Evolutionary conservation across 2,797 vertebrate species (phyloP), one percentile per base, ranked within the genome.

Genomic region (Gambelia wislizenii): DNA sequence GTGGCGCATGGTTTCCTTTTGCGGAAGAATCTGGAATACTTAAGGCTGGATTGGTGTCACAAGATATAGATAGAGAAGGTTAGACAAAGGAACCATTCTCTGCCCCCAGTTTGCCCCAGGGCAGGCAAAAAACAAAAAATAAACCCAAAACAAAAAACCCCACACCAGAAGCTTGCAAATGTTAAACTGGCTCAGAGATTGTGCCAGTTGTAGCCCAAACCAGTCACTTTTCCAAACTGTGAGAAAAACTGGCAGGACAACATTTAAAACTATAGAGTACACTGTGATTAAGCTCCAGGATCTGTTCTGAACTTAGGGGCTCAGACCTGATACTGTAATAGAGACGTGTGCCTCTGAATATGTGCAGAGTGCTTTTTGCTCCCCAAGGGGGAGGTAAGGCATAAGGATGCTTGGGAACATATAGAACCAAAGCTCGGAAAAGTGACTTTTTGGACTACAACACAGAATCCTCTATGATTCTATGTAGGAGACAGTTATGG

Each of bases 51-150:
- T 83, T 76, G 80, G 70, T 83, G 80, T 88, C 87, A 83, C 87
- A 82, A 75, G 87, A 88, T 76, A 49, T 69, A 74, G 87, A 64
- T 64, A 27, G 30, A 1, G 52, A 27, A 52, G 87, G 70, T 83
- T 54, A 49, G 87, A 83, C 87, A 88, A 88, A 83, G 87, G 42
- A 64, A 64, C 54, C 25, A 61, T 88, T 88, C 79, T 75, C 20
- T 74, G 54, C 42, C 47, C 79, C 10, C 7, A 1, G 30, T 67
- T 76, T 83, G 80, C 54, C 80, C 56, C 70, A 20, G 44, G 49
- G 47, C 33, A 8, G 78, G 72, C 64, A 67, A 67, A 67, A 67
- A 67, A 25, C 27, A 30, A 64, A 64, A 12, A 56, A 56, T 2
- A 56, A 56, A 49, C 0, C n/a, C 49, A 52, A 52, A 52, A 54